Evolutionary conservation across 1,140 invertebrate genomes (phyloP).

Genomic region (Andricus grossulariae): DNA sequence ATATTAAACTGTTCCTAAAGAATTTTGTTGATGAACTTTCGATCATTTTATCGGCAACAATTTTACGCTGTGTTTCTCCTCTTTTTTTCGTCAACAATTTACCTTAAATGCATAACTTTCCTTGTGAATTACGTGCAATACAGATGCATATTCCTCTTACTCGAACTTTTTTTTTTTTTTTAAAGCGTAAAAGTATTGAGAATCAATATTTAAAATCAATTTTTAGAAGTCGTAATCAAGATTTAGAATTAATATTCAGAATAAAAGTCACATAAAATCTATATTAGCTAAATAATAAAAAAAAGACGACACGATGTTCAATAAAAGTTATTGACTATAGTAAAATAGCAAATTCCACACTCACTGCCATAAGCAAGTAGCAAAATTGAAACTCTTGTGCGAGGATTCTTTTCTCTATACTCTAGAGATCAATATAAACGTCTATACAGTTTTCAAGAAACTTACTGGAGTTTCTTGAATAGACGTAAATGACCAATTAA

Average conservation of each 20-base stretch:
- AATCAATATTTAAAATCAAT: too few species aligned
- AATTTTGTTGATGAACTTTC: conserved; percentile 38
- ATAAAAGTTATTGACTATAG: not conserved
- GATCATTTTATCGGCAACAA: not conserved
- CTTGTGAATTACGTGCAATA: too few species aligned
- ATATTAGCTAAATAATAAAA: not conserved
- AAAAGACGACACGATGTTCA: not conserved
- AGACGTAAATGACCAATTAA: not conserved
- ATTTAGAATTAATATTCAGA: too few species aligned
- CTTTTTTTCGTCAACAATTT: not conserved
- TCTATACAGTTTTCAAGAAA: not conserved
- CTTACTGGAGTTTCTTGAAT: not conserved
- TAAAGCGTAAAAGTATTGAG: too few species aligned
- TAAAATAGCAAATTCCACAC: not conserved
- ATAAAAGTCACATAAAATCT: too few species aligned
- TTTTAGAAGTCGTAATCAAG: too few species aligned
- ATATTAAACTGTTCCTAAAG: conserved; percentile 54
- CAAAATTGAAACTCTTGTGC: conserved; percentile 13
- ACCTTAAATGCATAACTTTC: too few species aligned
- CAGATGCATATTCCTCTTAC: too few species aligned
- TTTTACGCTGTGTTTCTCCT: not conserved
- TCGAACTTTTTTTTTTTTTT: too few species aligned
- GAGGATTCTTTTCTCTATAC: conserved; percentile 1
- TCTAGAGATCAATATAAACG: conserved; percentile 12
- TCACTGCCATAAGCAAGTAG: conserved; percentile 15